A percentile compares a stretch with the other conserved stretches of the same genome.
These are phyloP conservation scores for Eretmochelys imbricata DNA, from an alignment of 2,113 vertebrate species.

Conservation along the genomic window DNA sequence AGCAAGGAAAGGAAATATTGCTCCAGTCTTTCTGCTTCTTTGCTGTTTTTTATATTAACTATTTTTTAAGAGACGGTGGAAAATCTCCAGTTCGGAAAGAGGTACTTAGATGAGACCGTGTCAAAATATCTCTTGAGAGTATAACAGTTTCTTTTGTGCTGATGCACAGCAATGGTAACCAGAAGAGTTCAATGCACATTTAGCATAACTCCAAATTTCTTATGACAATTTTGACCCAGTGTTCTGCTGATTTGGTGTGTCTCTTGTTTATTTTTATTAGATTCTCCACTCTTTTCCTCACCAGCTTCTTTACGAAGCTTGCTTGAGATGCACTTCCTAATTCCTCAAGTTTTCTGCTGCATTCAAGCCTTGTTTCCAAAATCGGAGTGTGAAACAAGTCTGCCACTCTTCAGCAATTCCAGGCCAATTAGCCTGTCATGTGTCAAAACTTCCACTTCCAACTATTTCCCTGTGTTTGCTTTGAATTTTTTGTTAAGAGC, in stretches of 20 bases:
- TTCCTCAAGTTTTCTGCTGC: slow-evolving; percentile 48
- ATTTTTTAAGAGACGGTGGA: neutral
- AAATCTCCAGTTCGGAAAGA: neutral
- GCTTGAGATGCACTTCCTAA: slow-evolving; percentile 65
- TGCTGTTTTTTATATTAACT: neutral
- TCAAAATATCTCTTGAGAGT: neutral
- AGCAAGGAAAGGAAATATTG: neutral
- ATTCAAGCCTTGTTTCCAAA: slow-evolving; percentile 55
- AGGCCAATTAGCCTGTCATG: slow-evolving; percentile 24
- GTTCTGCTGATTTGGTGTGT: neutral
- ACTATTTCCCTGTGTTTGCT: neutral
- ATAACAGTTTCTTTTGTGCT: neutral
- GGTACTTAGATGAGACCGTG: neutral
- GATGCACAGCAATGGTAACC: accelerated
- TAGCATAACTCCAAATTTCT: neutral
- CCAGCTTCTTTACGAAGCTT: slow-evolving; percentile 25
- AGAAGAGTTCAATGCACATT: neutral
- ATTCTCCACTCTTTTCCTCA: neutral
- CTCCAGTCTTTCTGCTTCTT: neutral
- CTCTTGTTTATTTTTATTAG: neutral
- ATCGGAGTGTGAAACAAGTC: slow-evolving; percentile 25
- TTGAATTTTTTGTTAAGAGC: neutral
- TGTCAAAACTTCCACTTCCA: neutral
- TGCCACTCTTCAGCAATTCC: neutral
- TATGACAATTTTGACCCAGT: neutral